Evolutionary conservation across 2,797 vertebrate genomes (phyloP), one percentile per base, ranked within the genome.

Genomic region (Rhinatrema bivittatum): DNA sequence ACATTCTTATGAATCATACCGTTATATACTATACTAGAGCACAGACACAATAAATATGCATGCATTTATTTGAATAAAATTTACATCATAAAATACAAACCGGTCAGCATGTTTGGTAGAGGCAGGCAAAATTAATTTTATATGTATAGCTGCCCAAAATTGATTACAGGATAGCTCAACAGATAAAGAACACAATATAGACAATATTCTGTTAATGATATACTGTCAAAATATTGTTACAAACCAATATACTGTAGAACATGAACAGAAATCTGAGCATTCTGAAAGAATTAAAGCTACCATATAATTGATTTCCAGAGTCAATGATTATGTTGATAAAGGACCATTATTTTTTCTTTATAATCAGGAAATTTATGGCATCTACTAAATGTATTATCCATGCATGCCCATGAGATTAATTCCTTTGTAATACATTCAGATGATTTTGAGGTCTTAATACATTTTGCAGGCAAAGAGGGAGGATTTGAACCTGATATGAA

Each of bases 271-370:
- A 53, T 29, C n/a, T 16, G 36, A 10, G 31, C 36, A 50, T 22
- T 23, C 39, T 39, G 5, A 39, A 56, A 60, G 65, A 45, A 37
- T 56, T 56, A 12, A 36, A 16, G 22, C 22, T 42, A 58, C 36
- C 58, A 16, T 49, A 39, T 39, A 58, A 62, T 49, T 52, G 20
- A 56, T 49, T 64, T 60, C 57, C 51, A 25, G 9, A 46, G 5
- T 32, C 53, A 49, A 21, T n/a, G 8, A 31, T 52, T 45, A 53
- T 36, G 45, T n/a, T n/a, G 22, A 10, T 1, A 41, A 35, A 47
- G 50, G 51, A 48, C 29, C 12, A 2, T 38, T 12, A 36, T 35
- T 28, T 5, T 21, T 60, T 53, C 16, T 28, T 52, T 13, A 29
- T 31, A 25, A 21, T 56, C 29, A 47, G 30, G 54, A 25, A 15